A percentile compares a stretch with the other conserved stretches of the same genome.
These are phyloP conservation scores for Lasiurus cinereus DNA, from an alignment of 2,113 vertebrate genomes.

Conservation along the genomic window DNA sequence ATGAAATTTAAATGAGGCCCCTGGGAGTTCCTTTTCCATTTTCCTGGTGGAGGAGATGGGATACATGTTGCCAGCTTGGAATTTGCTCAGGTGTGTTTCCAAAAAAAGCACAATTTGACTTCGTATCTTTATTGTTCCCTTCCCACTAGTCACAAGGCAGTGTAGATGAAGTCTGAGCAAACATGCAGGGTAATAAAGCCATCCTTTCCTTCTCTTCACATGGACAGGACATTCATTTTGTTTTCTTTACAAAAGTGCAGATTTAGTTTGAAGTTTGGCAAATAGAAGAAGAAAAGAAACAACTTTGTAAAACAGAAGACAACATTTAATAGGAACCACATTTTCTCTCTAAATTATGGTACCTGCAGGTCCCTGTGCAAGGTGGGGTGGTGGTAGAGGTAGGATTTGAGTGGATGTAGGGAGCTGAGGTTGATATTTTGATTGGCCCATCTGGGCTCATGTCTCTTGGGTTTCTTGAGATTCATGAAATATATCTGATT, in stretches of 20 bases:
- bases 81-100: constrained; percentile 63
- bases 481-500: constrained; percentile 55
- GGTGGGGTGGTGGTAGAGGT: constrained; percentile 32
- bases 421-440: constrained; percentile 60
- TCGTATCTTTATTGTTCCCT: constrained; percentile 1
- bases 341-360: constrained; percentile 73
- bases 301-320: constrained; percentile 63
- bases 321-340: constrained; percentile 78
- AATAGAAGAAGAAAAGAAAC: constrained; percentile 68
- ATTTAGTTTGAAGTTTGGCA: constrained; percentile 71
- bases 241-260: constrained; percentile 63
- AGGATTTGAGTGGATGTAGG: background rate
- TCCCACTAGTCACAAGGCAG: background rate
- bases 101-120: constrained; percentile 40
- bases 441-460: constrained; percentile 64
- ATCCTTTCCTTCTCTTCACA: constrained; percentile 10
- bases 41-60: background rate
- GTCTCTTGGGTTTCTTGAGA: constrained; percentile 58
- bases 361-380: constrained; percentile 19
- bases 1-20: constrained; percentile 51
- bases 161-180: constrained; percentile 65
- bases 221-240: constrained; percentile 32
- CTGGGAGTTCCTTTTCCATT: constrained; percentile 40
- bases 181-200: constrained; percentile 7
- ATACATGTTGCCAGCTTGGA: constrained; percentile 26